Conservation (phyloP, 2,888 invertebrate species). For the Aphodius granarius region DNA sequence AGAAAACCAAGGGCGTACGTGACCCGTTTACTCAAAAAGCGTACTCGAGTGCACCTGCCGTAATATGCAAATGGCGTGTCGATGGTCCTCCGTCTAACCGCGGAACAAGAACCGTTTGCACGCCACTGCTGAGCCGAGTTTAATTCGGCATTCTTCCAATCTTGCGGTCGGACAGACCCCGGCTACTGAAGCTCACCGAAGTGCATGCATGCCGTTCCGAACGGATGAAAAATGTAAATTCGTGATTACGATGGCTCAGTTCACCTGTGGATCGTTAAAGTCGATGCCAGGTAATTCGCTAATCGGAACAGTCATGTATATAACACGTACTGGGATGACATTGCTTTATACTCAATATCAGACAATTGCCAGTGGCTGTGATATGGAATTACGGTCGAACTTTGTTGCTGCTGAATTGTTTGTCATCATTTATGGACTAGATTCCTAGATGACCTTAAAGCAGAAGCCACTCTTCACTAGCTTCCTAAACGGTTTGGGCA, state of each 20-base stretch:
- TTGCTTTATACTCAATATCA: neutral
- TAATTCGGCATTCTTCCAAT: neutral
- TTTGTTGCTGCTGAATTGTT: no score
- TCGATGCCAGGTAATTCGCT: neutral
- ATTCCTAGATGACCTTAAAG: no score
- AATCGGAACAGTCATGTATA: neutral
- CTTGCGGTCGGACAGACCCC: neutral
- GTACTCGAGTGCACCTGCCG: neutral
- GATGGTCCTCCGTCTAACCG: neutral
- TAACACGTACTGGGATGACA: neutral
- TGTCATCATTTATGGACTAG: no score
- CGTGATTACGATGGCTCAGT: neutral
- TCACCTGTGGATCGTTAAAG: neutral
- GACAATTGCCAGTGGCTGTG: neutral
- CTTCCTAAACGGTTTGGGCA: no score
- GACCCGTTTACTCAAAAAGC: neutral
- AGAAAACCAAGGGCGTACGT: neutral
- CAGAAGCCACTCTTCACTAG: no score
- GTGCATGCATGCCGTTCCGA: neutral
- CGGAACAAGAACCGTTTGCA: neutral
- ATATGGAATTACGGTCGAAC: neutral
- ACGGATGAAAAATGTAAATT: neutral
- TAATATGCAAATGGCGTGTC: neutral
- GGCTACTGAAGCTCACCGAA: neutral
- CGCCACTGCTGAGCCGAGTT: neutral